Evolutionary conservation across 2,113 vertebrate species (phyloP).

Genomic region (Maccullochella peelii): DNA sequence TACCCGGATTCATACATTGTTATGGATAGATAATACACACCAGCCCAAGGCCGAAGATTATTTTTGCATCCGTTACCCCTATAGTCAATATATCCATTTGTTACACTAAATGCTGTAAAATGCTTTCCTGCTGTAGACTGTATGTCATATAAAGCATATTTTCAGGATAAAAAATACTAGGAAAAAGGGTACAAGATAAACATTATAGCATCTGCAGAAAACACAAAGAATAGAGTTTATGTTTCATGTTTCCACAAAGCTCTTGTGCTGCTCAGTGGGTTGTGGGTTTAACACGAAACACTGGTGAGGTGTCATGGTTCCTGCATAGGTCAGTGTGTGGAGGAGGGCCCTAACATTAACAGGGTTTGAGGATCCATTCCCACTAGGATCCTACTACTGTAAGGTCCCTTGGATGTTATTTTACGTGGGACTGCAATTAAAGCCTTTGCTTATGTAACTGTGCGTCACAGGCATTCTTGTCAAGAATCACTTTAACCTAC

Average conservation of each 20-base stretch:
- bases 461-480: background rate
- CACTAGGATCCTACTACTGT: background rate
- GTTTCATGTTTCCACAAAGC: conserved; percentile 1
- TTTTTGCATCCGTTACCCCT: conserved; percentile 1
- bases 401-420: background rate
- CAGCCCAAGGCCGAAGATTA: conserved; percentile 21
- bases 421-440: background rate
- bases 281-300: background rate
- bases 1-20: background rate
- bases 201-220: background rate
- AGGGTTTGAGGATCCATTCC: background rate
- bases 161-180: background rate
- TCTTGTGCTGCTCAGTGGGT: conserved; percentile 1
- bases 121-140: background rate
- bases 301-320: background rate
- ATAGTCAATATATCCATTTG: background rate
- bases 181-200: background rate
- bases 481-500: background rate
- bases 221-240: background rate
- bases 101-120: background rate
- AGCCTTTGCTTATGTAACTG: background rate
- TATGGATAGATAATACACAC: conserved; percentile 20
- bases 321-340: conserved; percentile 13
- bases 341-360: background rate
- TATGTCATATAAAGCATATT: background rate